These are phyloP conservation scores for Sicus ferrugineus DNA, from an alignment of 2,888 invertebrate species.

Conservation along the genomic window DNA sequence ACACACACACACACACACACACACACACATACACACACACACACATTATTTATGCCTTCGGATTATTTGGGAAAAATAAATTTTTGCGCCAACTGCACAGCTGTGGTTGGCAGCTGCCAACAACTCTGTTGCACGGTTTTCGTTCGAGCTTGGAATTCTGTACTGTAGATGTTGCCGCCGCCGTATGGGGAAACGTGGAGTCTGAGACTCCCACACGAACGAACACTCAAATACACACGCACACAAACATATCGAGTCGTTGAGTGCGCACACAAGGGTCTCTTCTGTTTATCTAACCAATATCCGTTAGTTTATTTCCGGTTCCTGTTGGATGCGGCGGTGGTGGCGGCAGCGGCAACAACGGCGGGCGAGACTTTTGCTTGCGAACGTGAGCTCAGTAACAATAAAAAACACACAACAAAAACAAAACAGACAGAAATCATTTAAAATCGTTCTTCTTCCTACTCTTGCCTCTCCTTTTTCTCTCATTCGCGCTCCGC, in stretches of 20 bases:
- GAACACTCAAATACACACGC: too few species aligned
- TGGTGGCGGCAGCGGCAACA: neutral
- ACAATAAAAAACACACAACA: neutral
- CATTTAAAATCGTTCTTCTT: neutral
- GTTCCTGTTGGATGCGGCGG: neutral
- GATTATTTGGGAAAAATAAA: too few species aligned
- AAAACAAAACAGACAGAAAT: neutral
- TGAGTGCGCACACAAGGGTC: neutral
- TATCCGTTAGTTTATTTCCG: conserved; percentile 13
- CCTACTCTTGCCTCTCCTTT: neutral
- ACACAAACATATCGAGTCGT: neutral
- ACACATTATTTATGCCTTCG: too few species aligned
- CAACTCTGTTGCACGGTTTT: too few species aligned
- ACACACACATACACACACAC: too few species aligned
- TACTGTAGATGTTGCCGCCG: too few species aligned
- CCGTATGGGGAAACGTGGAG: too few species aligned
- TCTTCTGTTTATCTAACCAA: conserved; percentile 8
- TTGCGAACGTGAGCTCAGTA: neutral
- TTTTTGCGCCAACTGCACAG: too few species aligned
- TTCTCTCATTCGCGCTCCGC: neutral
- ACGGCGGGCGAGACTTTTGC: conserved; percentile 11
- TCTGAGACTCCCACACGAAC: too few species aligned
- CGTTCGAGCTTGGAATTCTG: too few species aligned
- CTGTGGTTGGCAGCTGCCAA: too few species aligned
- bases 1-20: too few species aligned